Percentiles rank a stretch among this genome's conserved stretches.
phyloP scores from a whole-genome alignment of 2,797 vertebrate genomes.

The Ispidina lecontei region DNA sequence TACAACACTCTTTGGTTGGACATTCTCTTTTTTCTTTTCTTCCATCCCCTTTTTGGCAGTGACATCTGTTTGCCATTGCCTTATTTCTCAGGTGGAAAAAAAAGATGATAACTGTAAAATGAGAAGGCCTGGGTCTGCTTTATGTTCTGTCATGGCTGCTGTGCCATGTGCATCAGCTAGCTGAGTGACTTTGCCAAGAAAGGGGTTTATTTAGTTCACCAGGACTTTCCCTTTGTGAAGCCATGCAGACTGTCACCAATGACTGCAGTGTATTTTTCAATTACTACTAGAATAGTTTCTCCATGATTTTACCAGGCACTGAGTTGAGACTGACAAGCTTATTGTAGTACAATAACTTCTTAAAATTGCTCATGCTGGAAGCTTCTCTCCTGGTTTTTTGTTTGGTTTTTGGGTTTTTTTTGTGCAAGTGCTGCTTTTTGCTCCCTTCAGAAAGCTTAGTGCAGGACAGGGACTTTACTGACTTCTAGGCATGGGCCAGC shows the following conservation, averaged over 20 bases:
- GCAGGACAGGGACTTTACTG: not conserved
- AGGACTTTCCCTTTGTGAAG: not conserved
- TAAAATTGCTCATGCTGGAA: not conserved
- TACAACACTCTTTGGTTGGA: not conserved
- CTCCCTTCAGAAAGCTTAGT: not conserved
- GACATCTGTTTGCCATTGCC: not conserved
- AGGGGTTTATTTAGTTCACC: not conserved
- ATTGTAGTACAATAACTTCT: not conserved
- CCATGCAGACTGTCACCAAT: not conserved
- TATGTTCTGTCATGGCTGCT: not conserved
- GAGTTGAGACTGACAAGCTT: not conserved
- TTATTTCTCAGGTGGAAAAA: constrained; percentile 17
- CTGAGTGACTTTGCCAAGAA: not conserved
- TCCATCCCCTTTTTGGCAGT: not conserved
- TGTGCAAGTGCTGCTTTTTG: not conserved
- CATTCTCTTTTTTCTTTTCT: not conserved
- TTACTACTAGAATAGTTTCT: no score
- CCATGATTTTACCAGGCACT: no score
- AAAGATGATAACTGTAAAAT: constrained; percentile 7
- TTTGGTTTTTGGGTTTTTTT: not conserved
- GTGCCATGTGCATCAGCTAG: not conserved
- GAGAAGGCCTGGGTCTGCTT: not conserved
- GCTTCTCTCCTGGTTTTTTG: not conserved
- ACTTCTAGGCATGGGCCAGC: not conserved
- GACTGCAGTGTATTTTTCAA: not conserved